Evolutionary conservation across 2,113 vertebrate genomes (phyloP).

Genomic region (Aegotheles bennettii): DNA sequence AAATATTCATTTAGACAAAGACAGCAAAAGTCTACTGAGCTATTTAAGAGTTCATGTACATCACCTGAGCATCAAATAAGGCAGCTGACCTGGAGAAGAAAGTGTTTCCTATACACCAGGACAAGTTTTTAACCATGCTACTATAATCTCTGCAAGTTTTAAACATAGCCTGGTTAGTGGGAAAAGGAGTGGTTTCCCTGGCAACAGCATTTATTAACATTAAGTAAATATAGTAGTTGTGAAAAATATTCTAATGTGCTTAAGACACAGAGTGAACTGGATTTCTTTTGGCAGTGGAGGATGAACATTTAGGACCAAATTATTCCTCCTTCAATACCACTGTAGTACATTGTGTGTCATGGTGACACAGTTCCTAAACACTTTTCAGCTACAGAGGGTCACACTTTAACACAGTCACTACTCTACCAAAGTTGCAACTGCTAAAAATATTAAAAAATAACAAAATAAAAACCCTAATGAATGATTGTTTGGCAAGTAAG

Average conservation of each 20-base stretch:
- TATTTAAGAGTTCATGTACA: background rate
- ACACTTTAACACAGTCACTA: background rate
- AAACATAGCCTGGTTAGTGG: background rate
- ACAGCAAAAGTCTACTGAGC: background rate
- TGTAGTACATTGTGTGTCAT: background rate
- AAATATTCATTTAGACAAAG: background rate
- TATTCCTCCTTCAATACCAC: background rate
- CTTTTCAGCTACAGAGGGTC: background rate
- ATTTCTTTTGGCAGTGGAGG: background rate
- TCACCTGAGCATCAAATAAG: background rate
- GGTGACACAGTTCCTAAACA: background rate
- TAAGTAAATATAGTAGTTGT: background rate
- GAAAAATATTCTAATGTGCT: background rate
- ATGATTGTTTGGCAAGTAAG: background rate
- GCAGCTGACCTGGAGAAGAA: background rate
- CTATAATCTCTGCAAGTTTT: background rate
- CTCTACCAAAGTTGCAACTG: background rate
- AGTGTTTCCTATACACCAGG: background rate
- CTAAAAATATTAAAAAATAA: background rate
- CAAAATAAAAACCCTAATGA: background rate
- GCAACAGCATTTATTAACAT: background rate
- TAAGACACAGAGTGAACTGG: background rate
- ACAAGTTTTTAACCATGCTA: background rate
- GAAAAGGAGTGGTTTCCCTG: background rate
- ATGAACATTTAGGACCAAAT: background rate